Conservation (phyloP, 2,888 invertebrate species). For the Macrophya alboannulata region DNA sequence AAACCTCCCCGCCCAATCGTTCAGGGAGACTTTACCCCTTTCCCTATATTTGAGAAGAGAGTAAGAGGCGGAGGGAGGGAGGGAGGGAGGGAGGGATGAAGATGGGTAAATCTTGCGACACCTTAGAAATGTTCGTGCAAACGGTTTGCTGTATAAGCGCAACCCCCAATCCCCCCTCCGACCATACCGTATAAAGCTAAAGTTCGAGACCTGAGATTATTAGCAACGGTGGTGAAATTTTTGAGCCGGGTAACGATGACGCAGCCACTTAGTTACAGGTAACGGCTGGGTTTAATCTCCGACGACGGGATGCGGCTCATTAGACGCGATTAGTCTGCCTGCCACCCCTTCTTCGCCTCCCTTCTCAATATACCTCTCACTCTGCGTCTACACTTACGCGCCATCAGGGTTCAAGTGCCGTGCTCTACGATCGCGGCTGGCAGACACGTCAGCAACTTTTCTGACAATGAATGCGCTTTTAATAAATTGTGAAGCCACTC, state of each 20-base stretch:
- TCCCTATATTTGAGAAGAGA: too few relatives aligned
- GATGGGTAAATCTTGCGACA: slow-evolving; percentile 3
- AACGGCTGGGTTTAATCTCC: slow-evolving; percentile 68
- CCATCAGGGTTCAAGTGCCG: slow-evolving; percentile 70
- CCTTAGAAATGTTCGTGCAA: slow-evolving; percentile 18
- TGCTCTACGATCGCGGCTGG: slow-evolving; percentile 57
- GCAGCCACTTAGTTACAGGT: slow-evolving; percentile 59
- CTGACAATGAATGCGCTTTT: slow-evolving; percentile 78
- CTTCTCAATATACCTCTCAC: slow-evolving; percentile 54
- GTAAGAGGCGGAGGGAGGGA: background rate
- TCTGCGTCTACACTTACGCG: slow-evolving; percentile 58
- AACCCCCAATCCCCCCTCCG: background rate
- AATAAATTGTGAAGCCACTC: slow-evolving; percentile 73
- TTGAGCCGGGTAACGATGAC: slow-evolving; percentile 57
- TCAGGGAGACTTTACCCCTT: slow-evolving; percentile 6
- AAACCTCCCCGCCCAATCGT: background rate
- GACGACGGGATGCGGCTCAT: slow-evolving; percentile 72
- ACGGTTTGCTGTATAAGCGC: slow-evolving; percentile 20
- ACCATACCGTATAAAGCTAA: background rate
- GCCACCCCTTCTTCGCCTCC: slow-evolving; percentile 63
- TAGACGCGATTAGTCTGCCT: slow-evolving; percentile 74
- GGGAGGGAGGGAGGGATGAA: background rate
- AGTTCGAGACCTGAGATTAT: slow-evolving; percentile 46
- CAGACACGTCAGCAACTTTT: slow-evolving; percentile 69
- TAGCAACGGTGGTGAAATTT: slow-evolving; percentile 56